Evolutionary conservation across 35 echinoderm and acorn worm species (phyloP).

Genomic region (Ophiothrix spiculata): DNA sequence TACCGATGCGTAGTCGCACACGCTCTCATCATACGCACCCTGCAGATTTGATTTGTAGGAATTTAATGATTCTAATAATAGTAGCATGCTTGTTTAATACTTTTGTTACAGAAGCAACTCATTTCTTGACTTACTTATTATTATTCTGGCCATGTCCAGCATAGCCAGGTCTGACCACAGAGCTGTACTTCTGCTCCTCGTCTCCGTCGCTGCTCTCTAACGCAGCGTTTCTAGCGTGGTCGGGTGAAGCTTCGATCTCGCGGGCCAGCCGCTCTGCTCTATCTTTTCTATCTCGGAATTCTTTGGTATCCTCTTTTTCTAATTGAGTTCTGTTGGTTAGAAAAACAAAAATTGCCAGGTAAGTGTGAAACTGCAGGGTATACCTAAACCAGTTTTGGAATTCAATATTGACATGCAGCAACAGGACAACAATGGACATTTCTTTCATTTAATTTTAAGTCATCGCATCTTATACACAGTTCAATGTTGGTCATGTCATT

Average conservation of each 20-base stretch:
- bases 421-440: neutral
- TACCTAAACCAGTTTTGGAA: neutral
- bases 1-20: too few relatives aligned
- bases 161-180: conserved; percentile 34
- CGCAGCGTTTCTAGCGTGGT: conserved; percentile 9
- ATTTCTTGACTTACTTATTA: conserved; percentile 9
- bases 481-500: neutral
- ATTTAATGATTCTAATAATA: too few relatives aligned
- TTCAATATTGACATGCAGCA: neutral
- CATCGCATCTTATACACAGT: neutral
- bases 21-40: too few relatives aligned
- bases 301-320: conserved; percentile 54
- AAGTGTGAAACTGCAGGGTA: neutral
- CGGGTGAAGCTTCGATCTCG: conserved; percentile 49
- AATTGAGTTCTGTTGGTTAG: conserved; percentile 50
- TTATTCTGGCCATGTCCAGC: neutral
- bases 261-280: conserved; percentile 61
- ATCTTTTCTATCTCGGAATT: conserved; percentile 46
- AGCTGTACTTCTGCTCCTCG: conserved; percentile 62
- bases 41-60: too few relatives aligned
- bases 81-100: neutral
- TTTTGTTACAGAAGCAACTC: neutral
- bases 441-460: too few relatives aligned
- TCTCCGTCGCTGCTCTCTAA: conserved; percentile 49
- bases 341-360: neutral